Conservation (phyloP, 92 coral and sea anemone genomes). For the Zoanthus gigantus region DNA sequence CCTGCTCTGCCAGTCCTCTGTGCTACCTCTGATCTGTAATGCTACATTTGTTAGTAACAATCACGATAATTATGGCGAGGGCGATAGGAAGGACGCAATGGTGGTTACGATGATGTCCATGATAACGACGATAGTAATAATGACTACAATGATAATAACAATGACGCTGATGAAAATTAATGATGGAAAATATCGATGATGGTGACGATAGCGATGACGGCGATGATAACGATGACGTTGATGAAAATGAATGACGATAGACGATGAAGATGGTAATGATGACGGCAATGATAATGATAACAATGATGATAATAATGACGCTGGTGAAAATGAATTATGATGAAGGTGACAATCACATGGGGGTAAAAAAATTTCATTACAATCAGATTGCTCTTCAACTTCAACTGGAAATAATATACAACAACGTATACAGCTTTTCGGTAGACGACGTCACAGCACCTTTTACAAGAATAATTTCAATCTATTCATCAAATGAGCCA, state of each 20-base stretch:
- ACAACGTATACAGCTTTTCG: too few relatives aligned
- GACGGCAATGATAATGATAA: not conserved
- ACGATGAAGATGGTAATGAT: not conserved
- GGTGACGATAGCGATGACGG: not conserved
- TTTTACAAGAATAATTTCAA: too few relatives aligned
- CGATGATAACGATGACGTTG: not conserved
- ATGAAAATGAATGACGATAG: too few relatives aligned
- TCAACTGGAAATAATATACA: too few relatives aligned
- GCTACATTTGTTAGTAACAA: not conserved
- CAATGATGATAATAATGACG: too few relatives aligned
- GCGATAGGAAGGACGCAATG: not conserved
- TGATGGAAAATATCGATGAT: not conserved
- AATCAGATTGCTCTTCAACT: too few relatives aligned
- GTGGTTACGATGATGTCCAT: not conserved
- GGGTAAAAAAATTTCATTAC: too few relatives aligned
- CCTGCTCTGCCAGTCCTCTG: constrained; percentile 98
- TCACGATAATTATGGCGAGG: not conserved
- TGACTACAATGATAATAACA: not conserved
- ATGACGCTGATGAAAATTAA: not conserved
- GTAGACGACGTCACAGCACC: too few relatives aligned
- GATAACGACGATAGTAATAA: not conserved
- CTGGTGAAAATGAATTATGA: too few relatives aligned
- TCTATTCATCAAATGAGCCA: too few relatives aligned
- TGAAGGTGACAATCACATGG: too few relatives aligned
- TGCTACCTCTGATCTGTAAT: constrained; percentile 85